Percentiles rank a stretch among this genome's conserved stretches.
These are phyloP conservation scores for Schizaphis graminum DNA, from an alignment of 2,888 invertebrate species.

Conservation along the genomic window DNA sequence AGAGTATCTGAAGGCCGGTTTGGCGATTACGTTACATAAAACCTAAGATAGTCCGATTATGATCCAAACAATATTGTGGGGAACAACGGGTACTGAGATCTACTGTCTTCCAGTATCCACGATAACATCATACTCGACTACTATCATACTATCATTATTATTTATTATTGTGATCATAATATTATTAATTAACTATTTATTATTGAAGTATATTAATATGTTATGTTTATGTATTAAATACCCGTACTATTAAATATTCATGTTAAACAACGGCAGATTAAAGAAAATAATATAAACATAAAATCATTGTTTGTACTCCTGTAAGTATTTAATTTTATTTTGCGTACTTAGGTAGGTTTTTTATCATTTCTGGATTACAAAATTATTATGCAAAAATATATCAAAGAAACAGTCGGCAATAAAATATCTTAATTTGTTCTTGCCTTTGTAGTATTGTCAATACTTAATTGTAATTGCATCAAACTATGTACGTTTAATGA, in stretches of 20 bases:
- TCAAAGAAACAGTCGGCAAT: background rate
- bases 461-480: background rate
- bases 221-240: background rate
- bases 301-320: background rate
- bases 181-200: background rate
- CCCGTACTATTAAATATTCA: background rate
- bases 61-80: background rate
- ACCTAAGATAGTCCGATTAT: background rate
- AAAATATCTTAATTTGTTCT: background rate
- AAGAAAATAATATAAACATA: background rate
- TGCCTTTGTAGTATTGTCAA: background rate
- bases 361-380: background rate
- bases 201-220: background rate
- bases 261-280: background rate
- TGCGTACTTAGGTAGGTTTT: background rate
- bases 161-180: background rate
- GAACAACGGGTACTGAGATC: background rate
- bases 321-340: slow-evolving; percentile 9
- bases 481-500: background rate
- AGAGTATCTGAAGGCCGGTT: background rate
- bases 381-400: background rate
- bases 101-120: background rate
- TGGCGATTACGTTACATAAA: too few species aligned
- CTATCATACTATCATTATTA: background rate
- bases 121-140: background rate